Evolutionary conservation across 2,888 invertebrate species (phyloP), one percentile per base, ranked within the genome.

Genomic region (Vesta saturnalis): DNA sequence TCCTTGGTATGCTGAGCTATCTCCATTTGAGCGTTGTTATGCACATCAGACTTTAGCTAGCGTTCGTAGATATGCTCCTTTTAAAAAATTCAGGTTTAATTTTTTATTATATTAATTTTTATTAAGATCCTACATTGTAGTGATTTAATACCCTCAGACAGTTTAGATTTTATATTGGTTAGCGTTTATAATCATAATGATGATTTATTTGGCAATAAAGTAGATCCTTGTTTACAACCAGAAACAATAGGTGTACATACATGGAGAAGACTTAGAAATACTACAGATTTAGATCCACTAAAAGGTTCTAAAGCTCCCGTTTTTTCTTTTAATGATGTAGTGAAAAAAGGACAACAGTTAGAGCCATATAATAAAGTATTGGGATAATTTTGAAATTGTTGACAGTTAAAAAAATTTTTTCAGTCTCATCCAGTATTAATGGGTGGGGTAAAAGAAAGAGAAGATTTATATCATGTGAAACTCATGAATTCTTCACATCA

Each of bases 401-500:
- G 46, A 23, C 43, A 2, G 46, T 35, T 18, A 55, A 35, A 18
- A 1, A 12, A 39, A 4, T 46, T n/a, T 52, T 67, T 78, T 23
- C 77, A 89, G 88, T 85, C 85, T 46, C 89, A 89, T 79, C 87
- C 88, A 15, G 84, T 90, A 79, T 85, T 87, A 72, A 81, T 84
- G 79, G 91, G 91, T 39, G 92, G 92, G n/a, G 83, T 90, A 60
- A 85, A 77, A 21, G 89, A 91, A 67, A 88, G 87, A 73, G 85
- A 85, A 22, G 91, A 92, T 72, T 92, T 92, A 5, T 89, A 90
- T 82, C 91, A 90, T 77, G 88, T 93, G 56, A 93, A 93, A 83
- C 84, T 94, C 62, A 93, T 93, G 85, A 92, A 92, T 81, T 91
- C 91, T n/a, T 92, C 93, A 2, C 91, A 92, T 39, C 94, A 94